Evolutionary conservation across 2,113 vertebrate species (phyloP).

Genomic region (Zosterops japonicus): DNA sequence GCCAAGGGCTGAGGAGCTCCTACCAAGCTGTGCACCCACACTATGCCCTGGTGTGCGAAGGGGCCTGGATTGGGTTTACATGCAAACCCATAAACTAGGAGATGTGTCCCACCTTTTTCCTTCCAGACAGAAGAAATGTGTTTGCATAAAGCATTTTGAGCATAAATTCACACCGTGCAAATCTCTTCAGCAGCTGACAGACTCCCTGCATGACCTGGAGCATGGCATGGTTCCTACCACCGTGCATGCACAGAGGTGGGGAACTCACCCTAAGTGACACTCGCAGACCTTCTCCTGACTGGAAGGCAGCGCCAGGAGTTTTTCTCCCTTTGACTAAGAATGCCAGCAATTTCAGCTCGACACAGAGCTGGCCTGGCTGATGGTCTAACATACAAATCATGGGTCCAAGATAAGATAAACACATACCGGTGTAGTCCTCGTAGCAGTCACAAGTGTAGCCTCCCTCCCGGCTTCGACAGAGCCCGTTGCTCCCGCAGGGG

Average conservation of each 20-base stretch:
- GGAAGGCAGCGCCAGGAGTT: not conserved
- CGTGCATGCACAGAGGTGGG: rapidly evolving
- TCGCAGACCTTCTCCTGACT: not conserved
- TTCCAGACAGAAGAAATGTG: not conserved
- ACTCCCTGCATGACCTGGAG: not conserved
- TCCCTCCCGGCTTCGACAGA: conserved; percentile 90
- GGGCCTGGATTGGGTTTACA: not conserved
- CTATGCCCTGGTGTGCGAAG: not conserved
- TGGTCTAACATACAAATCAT: not conserved
- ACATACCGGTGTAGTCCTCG: conserved; percentile 91
- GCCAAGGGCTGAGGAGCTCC: not conserved
- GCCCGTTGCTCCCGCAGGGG: conserved; percentile 87
- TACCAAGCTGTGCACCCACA: rapidly evolving
- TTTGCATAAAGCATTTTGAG: not conserved
- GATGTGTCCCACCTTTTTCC: not conserved
- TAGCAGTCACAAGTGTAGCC: conserved; percentile 92
- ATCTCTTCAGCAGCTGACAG: not conserved
- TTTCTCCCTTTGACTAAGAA: conserved; percentile 40
- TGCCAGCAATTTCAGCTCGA: conserved; percentile 46
- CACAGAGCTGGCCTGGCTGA: conserved; percentile 24
- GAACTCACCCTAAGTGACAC: not conserved
- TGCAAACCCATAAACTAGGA: not conserved
- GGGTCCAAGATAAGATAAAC: conserved; percentile 40
- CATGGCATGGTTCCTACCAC: not conserved
- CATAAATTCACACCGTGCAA: not conserved